A percentile compares a stretch with the other conserved stretches of the same genome.
Conservation (phyloP, 2,888 invertebrate species). For the Flexamia atlantica region DNA sequence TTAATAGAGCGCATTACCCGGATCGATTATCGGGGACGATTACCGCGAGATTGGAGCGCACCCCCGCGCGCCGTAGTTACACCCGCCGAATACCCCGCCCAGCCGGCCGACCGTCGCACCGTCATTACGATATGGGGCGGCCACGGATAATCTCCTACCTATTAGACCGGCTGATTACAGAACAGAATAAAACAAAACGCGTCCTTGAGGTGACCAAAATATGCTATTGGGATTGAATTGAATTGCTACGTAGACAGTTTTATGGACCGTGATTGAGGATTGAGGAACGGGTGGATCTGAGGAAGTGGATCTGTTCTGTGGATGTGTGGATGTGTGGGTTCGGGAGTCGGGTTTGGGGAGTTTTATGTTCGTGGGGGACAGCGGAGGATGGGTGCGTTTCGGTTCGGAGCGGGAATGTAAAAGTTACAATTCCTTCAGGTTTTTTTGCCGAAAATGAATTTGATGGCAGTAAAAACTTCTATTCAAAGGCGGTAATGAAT, state of each 20-base stretch:
- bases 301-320: too few species aligned
- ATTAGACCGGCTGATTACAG: constrained; percentile 52
- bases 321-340: too few species aligned
- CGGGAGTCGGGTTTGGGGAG: constrained; percentile 18
- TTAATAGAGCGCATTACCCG: constrained; percentile 30
- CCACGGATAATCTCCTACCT: not conserved
- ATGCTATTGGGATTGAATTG: constrained; percentile 63
- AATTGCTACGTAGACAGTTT: constrained; percentile 63
- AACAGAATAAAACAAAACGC: constrained; percentile 53
- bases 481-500: too few species aligned
- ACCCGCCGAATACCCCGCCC: too few species aligned
- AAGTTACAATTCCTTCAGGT: too few species aligned
- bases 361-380: constrained; percentile 42
- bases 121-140: constrained; percentile 47
- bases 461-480: too few species aligned
- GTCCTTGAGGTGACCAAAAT: constrained; percentile 63
- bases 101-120: not conserved
- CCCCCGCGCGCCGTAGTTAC: too few species aligned
- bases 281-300: constrained; percentile 29
- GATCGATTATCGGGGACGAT: constrained; percentile 18
- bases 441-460: too few species aligned
- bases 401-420: too few species aligned
- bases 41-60: constrained; percentile 14
- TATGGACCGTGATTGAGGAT: constrained; percentile 62
- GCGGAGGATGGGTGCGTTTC: too few species aligned